phyloP scores from a whole-genome alignment of 2,888 invertebrate genomes.

The Zelleria hepariella region DNA sequence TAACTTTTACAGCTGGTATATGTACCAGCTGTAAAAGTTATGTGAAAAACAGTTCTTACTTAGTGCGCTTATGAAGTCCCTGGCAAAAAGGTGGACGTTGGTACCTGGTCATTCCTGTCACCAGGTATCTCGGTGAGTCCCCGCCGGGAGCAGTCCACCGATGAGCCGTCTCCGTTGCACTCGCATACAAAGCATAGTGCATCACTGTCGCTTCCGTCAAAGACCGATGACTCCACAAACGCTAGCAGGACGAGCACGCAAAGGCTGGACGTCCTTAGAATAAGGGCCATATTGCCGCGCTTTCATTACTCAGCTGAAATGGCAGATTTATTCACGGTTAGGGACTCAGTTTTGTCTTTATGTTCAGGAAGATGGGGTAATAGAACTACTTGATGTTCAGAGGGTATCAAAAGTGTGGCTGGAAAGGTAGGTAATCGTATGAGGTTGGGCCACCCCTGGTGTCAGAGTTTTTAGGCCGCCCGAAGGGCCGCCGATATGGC shows the following conservation, averaged over 20 bases:
- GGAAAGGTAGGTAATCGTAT: too few relatives aligned
- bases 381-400: too few relatives aligned
- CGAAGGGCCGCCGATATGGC: too few relatives aligned
- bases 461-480: too few relatives aligned
- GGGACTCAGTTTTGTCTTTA: background rate
- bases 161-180: constrained; percentile 40
- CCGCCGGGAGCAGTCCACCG: constrained; percentile 52
- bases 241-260: constrained; percentile 20
- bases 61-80: background rate
- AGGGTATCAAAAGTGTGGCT: too few relatives aligned
- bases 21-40: too few relatives aligned
- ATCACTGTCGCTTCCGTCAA: constrained; percentile 34
- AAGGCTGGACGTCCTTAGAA: constrained; percentile 23
- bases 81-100: background rate
- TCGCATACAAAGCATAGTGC: constrained; percentile 46
- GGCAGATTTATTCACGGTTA: background rate
- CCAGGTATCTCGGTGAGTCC: constrained; percentile 56
- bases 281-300: constrained; percentile 39
- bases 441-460: too few relatives aligned
- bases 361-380: background rate
- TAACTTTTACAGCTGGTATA: too few relatives aligned
- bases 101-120: constrained; percentile 46
- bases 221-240: constrained; percentile 26
- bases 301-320: constrained; percentile 56
- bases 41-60: too few relatives aligned